Evolutionary conservation across 2,113 vertebrate genomes (phyloP).

Genomic region (Chionodraco myersi): DNA sequence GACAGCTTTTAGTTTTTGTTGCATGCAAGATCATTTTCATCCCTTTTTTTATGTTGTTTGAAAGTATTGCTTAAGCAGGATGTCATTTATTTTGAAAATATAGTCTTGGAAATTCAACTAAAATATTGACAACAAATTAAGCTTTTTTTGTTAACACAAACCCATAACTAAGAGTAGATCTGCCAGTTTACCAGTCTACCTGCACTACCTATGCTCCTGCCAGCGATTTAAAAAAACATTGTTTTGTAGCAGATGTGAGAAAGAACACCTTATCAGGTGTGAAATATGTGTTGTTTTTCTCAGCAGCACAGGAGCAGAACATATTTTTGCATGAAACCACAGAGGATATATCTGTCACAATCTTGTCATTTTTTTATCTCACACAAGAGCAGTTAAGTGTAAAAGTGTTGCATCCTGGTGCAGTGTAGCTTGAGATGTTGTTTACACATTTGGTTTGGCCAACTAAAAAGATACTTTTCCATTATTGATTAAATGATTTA

Average conservation of each 20-base stretch:
- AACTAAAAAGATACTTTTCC: not conserved
- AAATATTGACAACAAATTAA: not conserved
- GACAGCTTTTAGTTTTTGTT: not conserved
- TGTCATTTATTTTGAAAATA: no score
- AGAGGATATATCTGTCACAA: not conserved
- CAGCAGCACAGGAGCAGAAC: not conserved
- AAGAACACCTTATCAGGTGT: slow-evolving; percentile 11
- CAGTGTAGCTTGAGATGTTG: not conserved
- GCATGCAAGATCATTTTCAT: not conserved
- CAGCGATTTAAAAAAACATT: not conserved
- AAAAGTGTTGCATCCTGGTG: slow-evolving; percentile 25
- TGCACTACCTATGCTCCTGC: not conserved
- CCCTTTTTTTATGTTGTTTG: not conserved
- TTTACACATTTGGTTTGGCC: not conserved
- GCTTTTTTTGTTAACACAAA: not conserved
- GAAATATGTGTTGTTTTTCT: slow-evolving; percentile 11
- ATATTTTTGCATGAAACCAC: slow-evolving; percentile 57
- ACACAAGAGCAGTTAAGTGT: not conserved
- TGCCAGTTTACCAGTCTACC: not conserved
- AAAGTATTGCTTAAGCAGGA: not conserved
- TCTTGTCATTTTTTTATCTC: slow-evolving; percentile 21
- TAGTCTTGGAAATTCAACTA: not conserved
- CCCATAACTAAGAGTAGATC: not conserved
- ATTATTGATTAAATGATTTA: not conserved
- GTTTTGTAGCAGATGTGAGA: not conserved